phyloP scores from a whole-genome alignment of 2,888 invertebrate species.

The Physocephala rufipes region DNA sequence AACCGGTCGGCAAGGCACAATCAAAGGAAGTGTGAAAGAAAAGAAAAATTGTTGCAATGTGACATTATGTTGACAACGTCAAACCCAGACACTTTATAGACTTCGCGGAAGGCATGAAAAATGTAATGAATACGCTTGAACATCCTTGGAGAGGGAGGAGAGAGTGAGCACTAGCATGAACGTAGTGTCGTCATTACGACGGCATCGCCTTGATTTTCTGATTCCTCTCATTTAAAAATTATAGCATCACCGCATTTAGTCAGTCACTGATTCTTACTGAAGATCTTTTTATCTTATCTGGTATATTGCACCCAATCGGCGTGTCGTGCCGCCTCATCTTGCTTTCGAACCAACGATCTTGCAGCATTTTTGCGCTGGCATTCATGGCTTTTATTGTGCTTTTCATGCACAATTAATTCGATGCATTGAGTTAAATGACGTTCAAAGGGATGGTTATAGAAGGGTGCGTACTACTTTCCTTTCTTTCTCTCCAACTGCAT shows the following conservation, averaged over 20 bases:
- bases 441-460: background rate
- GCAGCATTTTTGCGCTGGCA: constrained; percentile 45
- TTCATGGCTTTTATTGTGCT: constrained; percentile 52
- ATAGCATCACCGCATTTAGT: constrained; percentile 21
- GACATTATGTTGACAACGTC: constrained; percentile 45
- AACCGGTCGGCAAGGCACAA: no score
- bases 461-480: no score
- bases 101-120: background rate
- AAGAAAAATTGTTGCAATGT: constrained; percentile 21
- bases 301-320: constrained; percentile 25
- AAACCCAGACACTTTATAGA: constrained; percentile 1
- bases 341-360: background rate
- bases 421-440: background rate
- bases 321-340: background rate
- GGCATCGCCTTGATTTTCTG: background rate
- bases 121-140: background rate
- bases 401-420: constrained; percentile 59
- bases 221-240: background rate
- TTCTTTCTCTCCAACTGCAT: constrained; percentile 9
- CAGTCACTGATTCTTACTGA: constrained; percentile 54
- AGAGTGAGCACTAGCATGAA: background rate
- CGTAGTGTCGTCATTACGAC: background rate
- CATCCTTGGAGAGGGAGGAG: background rate
- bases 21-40: no score
- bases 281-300: constrained; percentile 57